These are phyloP conservation scores for Echeneis naucrates DNA, from an alignment of 2,797 vertebrate species.

Conservation along the genomic window DNA sequence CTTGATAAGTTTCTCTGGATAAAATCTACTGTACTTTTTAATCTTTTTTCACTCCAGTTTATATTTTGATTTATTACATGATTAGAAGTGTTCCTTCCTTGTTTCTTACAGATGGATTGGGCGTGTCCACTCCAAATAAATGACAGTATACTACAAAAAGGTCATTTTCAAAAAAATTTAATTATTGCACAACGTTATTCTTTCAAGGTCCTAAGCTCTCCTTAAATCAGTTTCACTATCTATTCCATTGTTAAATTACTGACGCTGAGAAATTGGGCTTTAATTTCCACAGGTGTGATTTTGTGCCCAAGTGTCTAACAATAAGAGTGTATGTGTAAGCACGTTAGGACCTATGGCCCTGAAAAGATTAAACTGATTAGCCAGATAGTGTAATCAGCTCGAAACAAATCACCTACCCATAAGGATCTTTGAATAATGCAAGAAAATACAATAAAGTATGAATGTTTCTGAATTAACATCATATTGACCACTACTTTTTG, in stretches of 20 bases:
- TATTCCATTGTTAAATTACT: background rate
- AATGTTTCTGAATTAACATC: too few relatives aligned
- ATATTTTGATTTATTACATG: background rate
- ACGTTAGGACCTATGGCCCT: background rate
- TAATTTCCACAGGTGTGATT: background rate
- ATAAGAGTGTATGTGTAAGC: background rate
- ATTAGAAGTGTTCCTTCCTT: background rate
- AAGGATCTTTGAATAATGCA: background rate
- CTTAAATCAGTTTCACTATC: background rate
- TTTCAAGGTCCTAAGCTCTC: background rate
- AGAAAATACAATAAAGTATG: background rate
- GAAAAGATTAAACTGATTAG: background rate
- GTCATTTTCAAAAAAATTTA: conserved; percentile 24
- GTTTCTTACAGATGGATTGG: background rate
- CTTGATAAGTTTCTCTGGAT: conserved; percentile 64
- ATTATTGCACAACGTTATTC: background rate
- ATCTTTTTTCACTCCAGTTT: conserved; percentile 13
- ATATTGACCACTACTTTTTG: too few relatives aligned
- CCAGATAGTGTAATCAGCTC: background rate
- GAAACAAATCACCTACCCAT: background rate
- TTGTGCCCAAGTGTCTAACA: background rate
- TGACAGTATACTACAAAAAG: conserved; percentile 6
- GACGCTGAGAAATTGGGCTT: background rate
- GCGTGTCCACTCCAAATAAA: background rate
- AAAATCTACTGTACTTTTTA: conserved; percentile 40